Base-by-base conservation (phyloP, 1,140 invertebrate genomes). In the Hyles euphorbiae region DNA sequence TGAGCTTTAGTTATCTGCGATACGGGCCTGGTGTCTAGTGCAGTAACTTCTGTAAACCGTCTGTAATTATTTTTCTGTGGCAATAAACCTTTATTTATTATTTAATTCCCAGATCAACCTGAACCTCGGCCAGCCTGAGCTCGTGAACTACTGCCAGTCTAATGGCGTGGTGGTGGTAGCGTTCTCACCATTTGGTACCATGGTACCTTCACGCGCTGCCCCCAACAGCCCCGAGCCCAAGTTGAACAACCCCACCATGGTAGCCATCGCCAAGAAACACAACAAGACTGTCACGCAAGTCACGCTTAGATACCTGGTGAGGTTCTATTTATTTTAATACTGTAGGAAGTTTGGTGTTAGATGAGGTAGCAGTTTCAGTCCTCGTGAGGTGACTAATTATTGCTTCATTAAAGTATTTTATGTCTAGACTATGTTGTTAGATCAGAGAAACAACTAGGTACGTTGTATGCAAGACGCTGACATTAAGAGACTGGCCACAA, bases 141-240 rank as follows among this genome's bases (percentile, higher is more conserved):
- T 97, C 43, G 90, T 93, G 52, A 89, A 93, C 8, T 94, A 93
- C 70, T 96, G 95, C 83, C 91, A 93, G 55, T 70, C 90, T n/a
- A 85, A 93, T 34, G 89, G 91, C 11, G 94, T 98, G 48, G 70
- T 87, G 5, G 81, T 97, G 0, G 94, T 93, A 7, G 95, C 94
- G 0, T 98, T 96, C 82, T 93, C 93, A 61, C 95, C 96, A 0
- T 90, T 98, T 43, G 96, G 95, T 0, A 78, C 72, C n/a, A 80
- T 89, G 76, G 90, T 92, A 2, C 92, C 91, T 78, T 90, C 90
- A 7, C 91, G 92, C 46, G 84, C 89, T 0, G 88, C 87, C 10
- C 91, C 93, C 5, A 84, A 83, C 34, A 90, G 92, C n/a, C 87
- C 91, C 2, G 90, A 91, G 4, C 91, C 90, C 47, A 83, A 91